A percentile compares a stretch with the other conserved stretches of the same genome.
phyloP scores from a whole-genome alignment of 2,888 invertebrate genomes.

The Falcaria lacertinaria region DNA sequence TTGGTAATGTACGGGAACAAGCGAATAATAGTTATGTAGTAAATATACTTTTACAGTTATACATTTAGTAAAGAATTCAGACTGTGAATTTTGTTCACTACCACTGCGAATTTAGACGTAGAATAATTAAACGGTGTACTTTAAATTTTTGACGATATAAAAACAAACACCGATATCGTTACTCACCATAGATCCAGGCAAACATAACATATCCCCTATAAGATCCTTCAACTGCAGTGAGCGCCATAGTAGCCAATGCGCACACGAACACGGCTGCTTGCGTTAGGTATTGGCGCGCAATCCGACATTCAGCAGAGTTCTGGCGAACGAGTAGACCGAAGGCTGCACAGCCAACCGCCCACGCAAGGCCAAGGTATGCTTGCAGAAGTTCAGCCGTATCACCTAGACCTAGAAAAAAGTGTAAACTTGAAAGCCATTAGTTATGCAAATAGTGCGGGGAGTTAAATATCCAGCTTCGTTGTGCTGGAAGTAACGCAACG shows the following conservation, averaged over 20 bases:
- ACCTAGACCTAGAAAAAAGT: slow-evolving; percentile 58
- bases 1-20: too few relatives aligned
- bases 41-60: too few relatives aligned
- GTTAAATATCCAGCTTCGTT: too few relatives aligned
- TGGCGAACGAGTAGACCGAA: slow-evolving; percentile 91
- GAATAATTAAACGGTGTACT: too few relatives aligned
- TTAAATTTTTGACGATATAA: too few relatives aligned
- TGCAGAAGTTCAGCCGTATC: slow-evolving; percentile 83
- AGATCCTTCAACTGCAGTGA: slow-evolving; percentile 87
- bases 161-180: too few relatives aligned
- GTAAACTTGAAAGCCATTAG: not conserved
- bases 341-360: slow-evolving; percentile 89
- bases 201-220: slow-evolving; percentile 89
- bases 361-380: slow-evolving; percentile 89
- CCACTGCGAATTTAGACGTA: too few relatives aligned
- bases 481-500: too few relatives aligned
- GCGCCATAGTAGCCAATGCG: slow-evolving; percentile 86
- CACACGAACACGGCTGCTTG: slow-evolving; percentile 90
- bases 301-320: slow-evolving; percentile 90
- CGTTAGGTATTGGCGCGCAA: slow-evolving; percentile 91
- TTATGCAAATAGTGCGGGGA: too few relatives aligned
- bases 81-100: too few relatives aligned
- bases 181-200: slow-evolving; percentile 87
- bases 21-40: too few relatives aligned
- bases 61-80: too few relatives aligned